phyloP scores from a whole-genome alignment of 2,888 invertebrate species.

The Standfussiana lucernea region DNA sequence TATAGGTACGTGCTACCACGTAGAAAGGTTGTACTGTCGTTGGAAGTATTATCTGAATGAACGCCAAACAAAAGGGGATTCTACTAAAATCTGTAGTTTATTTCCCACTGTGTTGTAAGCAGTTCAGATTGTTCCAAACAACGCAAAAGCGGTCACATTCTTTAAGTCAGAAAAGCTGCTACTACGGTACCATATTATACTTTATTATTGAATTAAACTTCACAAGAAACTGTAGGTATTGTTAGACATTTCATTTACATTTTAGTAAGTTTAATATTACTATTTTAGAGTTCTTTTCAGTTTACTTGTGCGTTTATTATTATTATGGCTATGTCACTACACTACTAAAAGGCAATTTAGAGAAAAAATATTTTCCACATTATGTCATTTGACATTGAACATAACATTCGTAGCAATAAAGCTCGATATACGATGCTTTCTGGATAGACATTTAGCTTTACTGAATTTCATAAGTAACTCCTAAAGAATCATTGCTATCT shows the following conservation, averaged over 20 bases:
- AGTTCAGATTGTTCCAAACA: constrained; percentile 23
- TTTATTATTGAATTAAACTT: constrained; percentile 33
- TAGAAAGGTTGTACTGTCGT: neutral
- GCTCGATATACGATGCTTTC: neutral
- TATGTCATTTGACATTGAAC: neutral
- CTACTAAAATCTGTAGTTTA: constrained; percentile 19
- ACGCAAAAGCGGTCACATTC: constrained; percentile 37
- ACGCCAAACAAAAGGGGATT: constrained; percentile 7
- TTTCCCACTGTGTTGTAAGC: constrained; percentile 19
- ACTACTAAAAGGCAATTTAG: no score
- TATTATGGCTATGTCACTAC: no score
- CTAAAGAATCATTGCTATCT: no score
- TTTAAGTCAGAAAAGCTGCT: constrained; percentile 20
- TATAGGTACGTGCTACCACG: neutral
- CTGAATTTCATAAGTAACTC: neutral
- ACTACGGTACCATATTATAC: no score
- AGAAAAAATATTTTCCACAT: neutral
- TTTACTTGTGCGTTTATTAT: neutral
- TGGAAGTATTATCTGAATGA: neutral
- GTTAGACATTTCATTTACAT: constrained; percentile 32
- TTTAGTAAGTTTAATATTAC: constrained; percentile 3
- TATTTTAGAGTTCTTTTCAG: constrained; percentile 10
- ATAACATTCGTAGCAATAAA: neutral
- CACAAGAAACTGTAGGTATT: constrained; percentile 24
- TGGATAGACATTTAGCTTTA: neutral